phyloP scores from a whole-genome alignment of 1,140 invertebrate genomes.

The Hyles euphorbiae region DNA sequence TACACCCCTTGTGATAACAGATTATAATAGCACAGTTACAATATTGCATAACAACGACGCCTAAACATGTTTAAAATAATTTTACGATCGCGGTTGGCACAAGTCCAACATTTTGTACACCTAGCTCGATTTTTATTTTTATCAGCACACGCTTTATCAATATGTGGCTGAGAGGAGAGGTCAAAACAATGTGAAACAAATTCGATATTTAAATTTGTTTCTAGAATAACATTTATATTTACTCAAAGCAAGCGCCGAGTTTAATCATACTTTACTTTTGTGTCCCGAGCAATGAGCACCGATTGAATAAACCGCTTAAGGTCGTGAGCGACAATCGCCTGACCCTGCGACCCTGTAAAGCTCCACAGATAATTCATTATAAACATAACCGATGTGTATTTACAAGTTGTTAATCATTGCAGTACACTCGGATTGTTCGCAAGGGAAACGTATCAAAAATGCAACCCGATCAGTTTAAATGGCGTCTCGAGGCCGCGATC shows the following conservation, averaged over 20 bases:
- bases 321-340: conserved; percentile 4
- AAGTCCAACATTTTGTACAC: too few species aligned
- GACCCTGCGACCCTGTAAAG: conserved; percentile 6
- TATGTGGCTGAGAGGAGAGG: conserved; percentile 2
- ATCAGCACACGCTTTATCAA: too few species aligned
- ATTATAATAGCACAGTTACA: too few species aligned
- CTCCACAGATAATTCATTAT: neutral
- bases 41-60: too few species aligned
- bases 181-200: conserved; percentile 8
- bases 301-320: conserved; percentile 7
- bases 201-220: conserved; percentile 1
- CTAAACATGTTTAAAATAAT: too few species aligned
- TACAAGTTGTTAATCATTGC: conserved; percentile 2
- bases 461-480: conserved; percentile 34
- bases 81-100: too few species aligned
- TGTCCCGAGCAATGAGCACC: neutral
- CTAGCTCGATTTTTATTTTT: too few species aligned
- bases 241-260: too few species aligned
- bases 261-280: too few species aligned
- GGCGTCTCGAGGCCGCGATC: conserved; percentile 40
- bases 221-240: too few species aligned
- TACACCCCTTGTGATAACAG: too few species aligned
- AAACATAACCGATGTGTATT: neutral
- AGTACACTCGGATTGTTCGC: conserved; percentile 16
- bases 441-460: conserved; percentile 32